Base-by-base conservation (phyloP, 2,888 invertebrate genomes). In the Polymixis flavicincta region DNA sequence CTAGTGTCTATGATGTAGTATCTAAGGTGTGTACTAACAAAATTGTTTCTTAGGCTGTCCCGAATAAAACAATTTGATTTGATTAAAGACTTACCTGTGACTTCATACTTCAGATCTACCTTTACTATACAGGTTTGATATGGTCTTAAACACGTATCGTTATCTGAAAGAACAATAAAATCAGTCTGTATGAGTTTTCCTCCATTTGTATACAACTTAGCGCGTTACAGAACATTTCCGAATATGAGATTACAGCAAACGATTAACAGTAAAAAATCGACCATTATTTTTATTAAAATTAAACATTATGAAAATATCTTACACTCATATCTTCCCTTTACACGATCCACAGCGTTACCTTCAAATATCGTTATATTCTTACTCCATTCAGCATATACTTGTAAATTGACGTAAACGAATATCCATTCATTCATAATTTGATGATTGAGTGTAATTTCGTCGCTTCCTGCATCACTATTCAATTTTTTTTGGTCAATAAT, bases 371-470 rank as follows among this genome's bases (percentile, higher is more conserved):
- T 22, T 22, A 64, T 19, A 1, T 65, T 28, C 8, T 22, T 28
- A 64, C 28, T 45, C 19, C 3, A 14, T 19, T 0, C 14, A 4
- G 4, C 13, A 19, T 22, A 3, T 19, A 0, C 48, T 7, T 13
- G 13, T 22, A 64, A 22, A 7, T 64, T 22, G 13, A 64, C 11
- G 45, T 13, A 64, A 22, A 48, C 7, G 1, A 4, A 19, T 64
- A n/a, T 28, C 2, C 45, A 1, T 25, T 3, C 0, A 2, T 7
- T 5, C 61, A 0, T 17, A 4, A 57, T 1, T 8, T 14, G 0
- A 4, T 28, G 13, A 1, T 22, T 0, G 0, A 64, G 4, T 8
- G 0, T 7, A 28, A 22, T 45, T 13, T 2, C 13, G 8, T 22
- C 13, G 0, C 8, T 19, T 13, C 45, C 19, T 25, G 25, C 55